These are phyloP conservation scores for Diploscapter pachys DNA, from an alignment of 1,140 invertebrate genomes.

Conservation along the genomic window DNA sequence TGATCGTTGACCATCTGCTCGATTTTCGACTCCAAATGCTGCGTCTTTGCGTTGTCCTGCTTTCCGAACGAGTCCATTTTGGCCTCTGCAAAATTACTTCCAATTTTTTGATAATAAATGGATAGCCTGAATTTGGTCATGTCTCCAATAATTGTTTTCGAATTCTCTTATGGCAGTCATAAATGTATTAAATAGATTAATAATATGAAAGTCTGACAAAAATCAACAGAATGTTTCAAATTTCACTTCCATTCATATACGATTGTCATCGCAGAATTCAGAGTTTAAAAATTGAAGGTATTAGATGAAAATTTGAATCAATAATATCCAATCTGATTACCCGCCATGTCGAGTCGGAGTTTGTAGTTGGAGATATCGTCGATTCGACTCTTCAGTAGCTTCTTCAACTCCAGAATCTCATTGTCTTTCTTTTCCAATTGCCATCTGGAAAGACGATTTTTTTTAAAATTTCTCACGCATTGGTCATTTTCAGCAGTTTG, in stretches of 20 bases:
- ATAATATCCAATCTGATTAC: background rate
- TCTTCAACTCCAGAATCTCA: slow-evolving; percentile 48
- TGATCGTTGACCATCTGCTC: slow-evolving; percentile 23
- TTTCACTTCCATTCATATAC: slow-evolving; percentile 5
- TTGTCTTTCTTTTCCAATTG: slow-evolving; percentile 56
- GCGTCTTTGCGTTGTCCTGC: slow-evolving; percentile 16
- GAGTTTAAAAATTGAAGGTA: no score
- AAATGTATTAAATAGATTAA: no score
- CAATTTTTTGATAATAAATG: no score
- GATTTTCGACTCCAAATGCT: slow-evolving; percentile 20
- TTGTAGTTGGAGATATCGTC: slow-evolving; percentile 35
- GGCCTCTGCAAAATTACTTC: slow-evolving; percentile 6
- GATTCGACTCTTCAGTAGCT: slow-evolving; percentile 19
- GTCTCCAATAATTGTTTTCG: background rate
- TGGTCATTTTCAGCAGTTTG: no score
- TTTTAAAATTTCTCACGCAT: no score
- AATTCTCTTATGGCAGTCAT: background rate
- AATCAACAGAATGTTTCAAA: no score
- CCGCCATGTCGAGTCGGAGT: background rate
- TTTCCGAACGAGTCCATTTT: slow-evolving; percentile 21
- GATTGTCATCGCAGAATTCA: no score
- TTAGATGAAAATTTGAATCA: background rate
- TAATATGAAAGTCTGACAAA: no score
- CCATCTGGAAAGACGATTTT: slow-evolving; percentile 30
- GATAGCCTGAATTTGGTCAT: slow-evolving; percentile 1